phyloP scores from a whole-genome alignment of 2,797 vertebrate genomes.

The Coranthus polyacanthus region DNA sequence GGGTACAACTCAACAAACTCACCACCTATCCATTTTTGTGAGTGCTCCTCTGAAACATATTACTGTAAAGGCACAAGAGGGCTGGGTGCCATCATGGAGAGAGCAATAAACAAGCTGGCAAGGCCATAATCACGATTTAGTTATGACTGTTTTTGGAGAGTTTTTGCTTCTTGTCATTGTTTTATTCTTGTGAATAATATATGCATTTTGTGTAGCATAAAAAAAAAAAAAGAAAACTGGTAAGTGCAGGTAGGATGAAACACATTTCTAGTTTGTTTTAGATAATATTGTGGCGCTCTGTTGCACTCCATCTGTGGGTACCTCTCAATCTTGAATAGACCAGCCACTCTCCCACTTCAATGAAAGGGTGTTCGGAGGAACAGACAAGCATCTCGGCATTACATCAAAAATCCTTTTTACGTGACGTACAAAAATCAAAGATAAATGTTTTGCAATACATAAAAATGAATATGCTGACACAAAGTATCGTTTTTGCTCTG shows the following conservation, averaged over 20 bases:
- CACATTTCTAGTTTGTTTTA: conserved; percentile 42
- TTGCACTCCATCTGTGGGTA: conserved; percentile 47
- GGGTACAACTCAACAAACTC: conserved; percentile 36
- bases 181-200: conserved; percentile 57
- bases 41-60: conserved; percentile 67
- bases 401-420: conserved; percentile 30
- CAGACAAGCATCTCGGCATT: conserved; percentile 28
- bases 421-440: conserved; percentile 24
- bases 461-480: conserved; percentile 29
- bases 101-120: conserved; percentile 69
- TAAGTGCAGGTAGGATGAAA: conserved; percentile 38
- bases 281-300: conserved; percentile 46
- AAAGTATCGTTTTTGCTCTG: conserved; percentile 16
- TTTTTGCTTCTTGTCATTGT: conserved; percentile 45
- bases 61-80: conserved; percentile 58
- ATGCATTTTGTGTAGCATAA: conserved; percentile 59
- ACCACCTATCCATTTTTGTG: conserved; percentile 46
- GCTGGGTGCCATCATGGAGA: conserved; percentile 47
- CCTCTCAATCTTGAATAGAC: conserved; percentile 45
- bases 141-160: conserved; percentile 60
- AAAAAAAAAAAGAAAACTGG: conserved; percentile 37
- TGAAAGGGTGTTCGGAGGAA: conserved; percentile 37
- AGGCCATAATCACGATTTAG: conserved; percentile 69
- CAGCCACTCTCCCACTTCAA: conserved; percentile 47
- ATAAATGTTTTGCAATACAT: conserved; percentile 18